These are phyloP conservation scores for Haemorhous mexicanus DNA, from an alignment of 2,113 vertebrate species.

Conservation along the genomic window DNA sequence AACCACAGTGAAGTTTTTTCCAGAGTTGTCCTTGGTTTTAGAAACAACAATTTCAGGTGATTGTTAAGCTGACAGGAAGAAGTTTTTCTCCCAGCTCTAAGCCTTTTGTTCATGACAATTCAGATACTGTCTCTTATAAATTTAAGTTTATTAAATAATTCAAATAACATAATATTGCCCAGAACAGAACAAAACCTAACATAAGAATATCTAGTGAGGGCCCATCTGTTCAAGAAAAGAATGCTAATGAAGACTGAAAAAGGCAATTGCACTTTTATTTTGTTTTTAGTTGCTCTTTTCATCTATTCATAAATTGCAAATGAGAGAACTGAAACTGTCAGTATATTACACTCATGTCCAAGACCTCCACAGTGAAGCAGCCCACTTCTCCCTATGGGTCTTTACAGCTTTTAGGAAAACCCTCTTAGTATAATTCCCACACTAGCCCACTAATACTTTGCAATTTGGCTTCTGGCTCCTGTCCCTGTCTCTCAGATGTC, in stretches of 20 bases:
- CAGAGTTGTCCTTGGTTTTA: neutral
- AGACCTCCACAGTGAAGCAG: neutral
- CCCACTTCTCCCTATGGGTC: neutral
- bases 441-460: neutral
- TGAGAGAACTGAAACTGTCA: conserved; percentile 14
- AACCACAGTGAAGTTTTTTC: neutral
- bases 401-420: neutral
- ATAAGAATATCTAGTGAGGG: conserved; percentile 1
- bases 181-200: conserved; percentile 14
- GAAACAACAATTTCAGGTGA: neutral
- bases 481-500: neutral
- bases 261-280: conserved; percentile 22
- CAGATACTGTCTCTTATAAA: neutral
- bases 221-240: conserved; percentile 50
- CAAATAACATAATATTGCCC: neutral
- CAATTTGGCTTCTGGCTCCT: neutral
- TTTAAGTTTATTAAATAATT: neutral
- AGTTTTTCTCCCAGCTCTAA: neutral
- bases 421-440: neutral
- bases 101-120: neutral
- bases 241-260: conserved; percentile 51
- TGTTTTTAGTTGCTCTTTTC: conserved; percentile 38
- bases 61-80: neutral
- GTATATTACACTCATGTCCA: neutral
- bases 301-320: conserved; percentile 47